Percentiles rank a stretch among this genome's conserved stretches.
phyloP scores from a whole-genome alignment of 2,113 vertebrate species.

The Origma solitaria region DNA sequence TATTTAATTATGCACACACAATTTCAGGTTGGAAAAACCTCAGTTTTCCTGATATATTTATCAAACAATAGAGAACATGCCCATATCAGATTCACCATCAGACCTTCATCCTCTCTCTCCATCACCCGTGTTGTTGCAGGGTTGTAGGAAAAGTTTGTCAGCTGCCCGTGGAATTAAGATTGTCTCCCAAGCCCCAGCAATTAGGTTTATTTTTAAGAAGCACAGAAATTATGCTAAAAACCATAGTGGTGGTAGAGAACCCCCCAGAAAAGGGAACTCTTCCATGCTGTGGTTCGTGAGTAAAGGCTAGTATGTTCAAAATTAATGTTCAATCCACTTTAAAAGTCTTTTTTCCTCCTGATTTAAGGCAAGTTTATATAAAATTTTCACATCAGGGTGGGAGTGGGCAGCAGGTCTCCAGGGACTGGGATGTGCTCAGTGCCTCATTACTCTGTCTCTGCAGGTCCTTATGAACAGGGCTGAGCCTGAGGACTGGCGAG shows the following conservation, averaged over 20 bases:
- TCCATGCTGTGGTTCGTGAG: neutral
- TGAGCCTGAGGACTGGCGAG: neutral
- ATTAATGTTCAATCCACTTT: neutral
- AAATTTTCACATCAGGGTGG: neutral
- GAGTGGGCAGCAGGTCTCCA: neutral
- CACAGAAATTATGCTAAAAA: neutral
- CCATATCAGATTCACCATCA: neutral
- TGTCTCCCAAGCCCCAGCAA: neutral
- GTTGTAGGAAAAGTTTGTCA: neutral
- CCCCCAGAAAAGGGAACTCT: neutral
- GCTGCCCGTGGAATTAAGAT: neutral
- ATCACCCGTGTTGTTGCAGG: neutral
- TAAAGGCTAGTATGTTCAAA: neutral
- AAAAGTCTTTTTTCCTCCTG: neutral
- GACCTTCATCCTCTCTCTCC: neutral
- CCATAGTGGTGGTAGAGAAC: neutral
- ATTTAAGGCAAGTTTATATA: neutral
- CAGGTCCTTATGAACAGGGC: neutral
- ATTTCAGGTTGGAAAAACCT: neutral
- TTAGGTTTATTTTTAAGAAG: neutral
- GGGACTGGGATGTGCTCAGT: neutral
- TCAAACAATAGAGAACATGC: neutral
- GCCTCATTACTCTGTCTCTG: neutral
- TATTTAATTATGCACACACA: neutral
- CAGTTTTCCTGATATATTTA: neutral